phyloP scores from a whole-genome alignment of 2,888 invertebrate genomes.

The Limnephilus rhombicus region DNA sequence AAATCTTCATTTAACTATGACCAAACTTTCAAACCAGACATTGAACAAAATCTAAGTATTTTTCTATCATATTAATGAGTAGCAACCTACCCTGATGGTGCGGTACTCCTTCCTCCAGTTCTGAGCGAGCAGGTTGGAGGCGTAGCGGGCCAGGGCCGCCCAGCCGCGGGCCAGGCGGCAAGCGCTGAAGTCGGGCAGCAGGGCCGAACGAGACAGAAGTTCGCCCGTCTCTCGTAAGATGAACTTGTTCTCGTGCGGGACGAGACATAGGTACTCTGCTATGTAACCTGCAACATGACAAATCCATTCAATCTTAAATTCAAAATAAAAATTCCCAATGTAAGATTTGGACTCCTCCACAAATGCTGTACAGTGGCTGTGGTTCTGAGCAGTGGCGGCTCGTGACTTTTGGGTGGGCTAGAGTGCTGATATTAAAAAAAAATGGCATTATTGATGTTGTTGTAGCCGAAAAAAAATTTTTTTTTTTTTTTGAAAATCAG shows the following conservation, averaged over 20 bases:
- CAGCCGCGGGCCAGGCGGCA: constrained; percentile 90
- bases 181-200: constrained; percentile 87
- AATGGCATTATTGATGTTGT: no score
- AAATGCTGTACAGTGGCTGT: no score
- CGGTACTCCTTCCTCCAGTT: constrained; percentile 94
- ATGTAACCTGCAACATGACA: constrained; percentile 81
- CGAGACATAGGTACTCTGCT: constrained; percentile 86
- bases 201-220: constrained; percentile 86
- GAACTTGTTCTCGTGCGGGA: constrained; percentile 89
- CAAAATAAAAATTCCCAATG: no score
- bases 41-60: no score
- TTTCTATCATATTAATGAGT: not conserved
- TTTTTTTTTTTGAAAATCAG: no score
- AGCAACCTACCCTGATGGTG: constrained; percentile 82
- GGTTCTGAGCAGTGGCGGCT: no score
- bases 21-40: no score
- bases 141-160: constrained; percentile 91
- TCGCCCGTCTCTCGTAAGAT: constrained; percentile 85
- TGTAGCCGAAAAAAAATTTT: no score
- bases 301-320: not conserved
- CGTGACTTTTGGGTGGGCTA: no score
- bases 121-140: constrained; percentile 89
- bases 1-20: no score
- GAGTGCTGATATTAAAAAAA: no score
- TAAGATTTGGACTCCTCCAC: no score